A percentile compares a stretch with the other conserved stretches of the same genome.
Evolutionary conservation across 2,113 vertebrate species (phyloP).

Genomic region (Gobius niger): DNA sequence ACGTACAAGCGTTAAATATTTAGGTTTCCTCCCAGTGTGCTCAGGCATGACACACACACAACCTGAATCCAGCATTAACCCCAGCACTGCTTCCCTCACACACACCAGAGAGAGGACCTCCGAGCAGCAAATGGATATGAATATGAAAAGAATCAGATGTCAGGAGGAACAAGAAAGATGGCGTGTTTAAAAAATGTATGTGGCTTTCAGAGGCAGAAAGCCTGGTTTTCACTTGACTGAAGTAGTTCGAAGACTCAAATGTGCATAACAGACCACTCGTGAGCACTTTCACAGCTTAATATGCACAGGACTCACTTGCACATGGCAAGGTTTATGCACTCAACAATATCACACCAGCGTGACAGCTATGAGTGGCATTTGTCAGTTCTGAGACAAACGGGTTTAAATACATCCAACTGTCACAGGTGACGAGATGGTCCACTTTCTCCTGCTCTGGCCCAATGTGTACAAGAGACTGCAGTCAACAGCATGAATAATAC

Average conservation of each 20-base stretch:
- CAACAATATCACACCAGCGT: neutral
- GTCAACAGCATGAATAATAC: constrained; percentile 77
- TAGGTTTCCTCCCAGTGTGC: constrained; percentile 51
- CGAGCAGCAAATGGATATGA: constrained; percentile 52
- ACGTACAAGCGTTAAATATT: constrained; percentile 65
- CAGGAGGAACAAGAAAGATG: constrained; percentile 49
- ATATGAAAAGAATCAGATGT: constrained; percentile 55
- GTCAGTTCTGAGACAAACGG: neutral
- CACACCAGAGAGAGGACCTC: constrained; percentile 29
- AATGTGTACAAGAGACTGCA: constrained; percentile 63
- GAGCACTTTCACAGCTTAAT: constrained; percentile 1
- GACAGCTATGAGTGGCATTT: neutral
- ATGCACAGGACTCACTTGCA: neutral
- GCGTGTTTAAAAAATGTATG: constrained; percentile 69
- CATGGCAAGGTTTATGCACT: neutral
- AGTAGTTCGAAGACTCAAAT: constrained; percentile 34
- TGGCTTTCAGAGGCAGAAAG: constrained; percentile 40
- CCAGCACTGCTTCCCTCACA: constrained; percentile 25
- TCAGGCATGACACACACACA: constrained; percentile 44
- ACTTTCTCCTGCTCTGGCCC: constrained; percentile 52
- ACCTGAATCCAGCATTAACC: constrained; percentile 56
- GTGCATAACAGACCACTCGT: constrained; percentile 16
- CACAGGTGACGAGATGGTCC: constrained; percentile 35
- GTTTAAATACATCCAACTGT: neutral
- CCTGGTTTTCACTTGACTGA: constrained; percentile 35